Evolutionary conservation across 2,888 invertebrate species (phyloP).

Genomic region (Galerucella calmariensis): DNA sequence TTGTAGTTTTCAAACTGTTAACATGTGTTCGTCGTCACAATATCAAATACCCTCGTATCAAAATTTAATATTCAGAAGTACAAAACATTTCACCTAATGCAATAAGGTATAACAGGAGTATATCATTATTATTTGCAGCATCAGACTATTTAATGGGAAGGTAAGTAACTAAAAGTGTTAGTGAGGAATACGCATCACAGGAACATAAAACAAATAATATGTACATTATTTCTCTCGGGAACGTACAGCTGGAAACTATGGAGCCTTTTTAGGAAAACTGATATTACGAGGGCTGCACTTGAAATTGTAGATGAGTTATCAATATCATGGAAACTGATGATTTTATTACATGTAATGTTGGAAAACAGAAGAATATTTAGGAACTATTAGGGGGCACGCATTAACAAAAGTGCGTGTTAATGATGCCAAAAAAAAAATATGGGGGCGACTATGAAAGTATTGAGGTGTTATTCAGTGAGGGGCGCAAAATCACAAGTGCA

Average conservation of each 20-base stretch:
- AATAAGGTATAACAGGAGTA: background rate
- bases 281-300: background rate
- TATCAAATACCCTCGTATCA: background rate
- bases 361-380: too few species aligned
- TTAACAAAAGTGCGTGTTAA: too few species aligned
- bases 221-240: background rate
- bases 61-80: background rate
- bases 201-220: background rate
- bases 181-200: background rate
- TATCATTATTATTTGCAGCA: constrained; percentile 1
- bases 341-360: too few species aligned
- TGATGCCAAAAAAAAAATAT: too few species aligned
- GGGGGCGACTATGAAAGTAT: too few species aligned
- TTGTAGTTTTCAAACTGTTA: too few species aligned
- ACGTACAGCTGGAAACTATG: background rate
- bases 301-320: background rate
- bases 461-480: too few species aligned
- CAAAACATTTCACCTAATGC: background rate
- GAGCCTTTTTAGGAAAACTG: background rate
- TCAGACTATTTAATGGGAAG: background rate
- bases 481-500: too few species aligned
- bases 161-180: background rate
- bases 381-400: too few species aligned
- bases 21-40: background rate
- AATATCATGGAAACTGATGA: too few species aligned